Conservation (phyloP, 2,797 vertebrate genomes). For the Melanotaenia boesemani region DNA sequence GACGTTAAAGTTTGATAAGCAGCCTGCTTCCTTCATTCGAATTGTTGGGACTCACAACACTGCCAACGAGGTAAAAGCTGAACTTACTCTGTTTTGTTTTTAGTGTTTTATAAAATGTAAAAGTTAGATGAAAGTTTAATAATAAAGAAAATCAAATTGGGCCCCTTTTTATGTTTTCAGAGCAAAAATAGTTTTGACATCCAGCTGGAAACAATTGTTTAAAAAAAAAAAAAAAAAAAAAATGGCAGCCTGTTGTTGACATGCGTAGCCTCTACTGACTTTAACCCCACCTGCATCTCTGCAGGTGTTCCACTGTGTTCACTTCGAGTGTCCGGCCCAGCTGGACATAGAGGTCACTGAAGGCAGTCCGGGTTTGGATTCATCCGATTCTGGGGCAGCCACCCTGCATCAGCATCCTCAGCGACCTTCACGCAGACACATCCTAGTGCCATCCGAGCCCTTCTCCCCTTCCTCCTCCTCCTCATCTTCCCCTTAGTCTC, state of each 20-base stretch:
- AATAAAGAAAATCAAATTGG: too few relatives aligned
- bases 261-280: background rate
- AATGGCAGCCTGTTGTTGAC: background rate
- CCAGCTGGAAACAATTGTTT: too few relatives aligned
- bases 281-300: background rate
- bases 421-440: conserved; percentile 79
- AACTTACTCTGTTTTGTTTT: background rate
- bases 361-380: conserved; percentile 81
- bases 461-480: conserved; percentile 62
- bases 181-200: too few relatives aligned
- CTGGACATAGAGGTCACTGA: conserved; percentile 86
- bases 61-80: conserved; percentile 91
- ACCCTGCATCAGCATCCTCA: conserved; percentile 75
- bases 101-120: background rate
- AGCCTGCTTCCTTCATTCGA: conserved; percentile 94
- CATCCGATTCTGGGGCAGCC: conserved; percentile 59
- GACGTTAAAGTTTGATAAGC: conserved; percentile 91
- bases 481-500: conserved; percentile 61
- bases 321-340: conserved; percentile 97
- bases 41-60: conserved; percentile 99
- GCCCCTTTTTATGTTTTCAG: too few relatives aligned
- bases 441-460: conserved; percentile 73
- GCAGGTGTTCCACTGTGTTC: conserved; percentile 98
- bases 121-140: too few relatives aligned
- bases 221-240: too few relatives aligned